Conservation (phyloP, 2,888 invertebrate species). For the Mermis nigrescens region DNA sequence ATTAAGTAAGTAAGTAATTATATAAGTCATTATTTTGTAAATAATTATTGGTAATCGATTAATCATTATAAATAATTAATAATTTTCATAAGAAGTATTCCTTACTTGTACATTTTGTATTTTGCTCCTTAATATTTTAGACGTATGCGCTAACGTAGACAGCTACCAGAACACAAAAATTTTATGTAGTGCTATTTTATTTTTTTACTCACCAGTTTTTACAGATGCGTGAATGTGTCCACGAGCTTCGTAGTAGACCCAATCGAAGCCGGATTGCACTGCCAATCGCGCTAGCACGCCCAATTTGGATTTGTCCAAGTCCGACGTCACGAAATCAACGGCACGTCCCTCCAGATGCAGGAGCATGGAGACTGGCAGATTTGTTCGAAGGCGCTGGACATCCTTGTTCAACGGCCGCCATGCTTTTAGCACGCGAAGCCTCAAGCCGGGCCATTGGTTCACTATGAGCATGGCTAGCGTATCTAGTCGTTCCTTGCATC, state of each 20-base stretch:
- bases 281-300: constrained; percentile 86
- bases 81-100: too few species aligned
- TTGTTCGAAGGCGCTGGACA: constrained; percentile 34
- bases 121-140: too few species aligned
- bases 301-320: constrained; percentile 74
- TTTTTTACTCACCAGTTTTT: constrained; percentile 72
- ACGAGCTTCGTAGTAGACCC: constrained; percentile 87
- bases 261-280: constrained; percentile 91
- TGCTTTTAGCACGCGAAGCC: constrained; percentile 73
- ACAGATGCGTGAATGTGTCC: constrained; percentile 90
- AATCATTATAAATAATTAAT: too few species aligned
- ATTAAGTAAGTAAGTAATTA: too few species aligned
- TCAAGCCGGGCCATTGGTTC: constrained; percentile 93
- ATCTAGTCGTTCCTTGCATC: constrained; percentile 83
- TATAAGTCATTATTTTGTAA: too few species aligned
- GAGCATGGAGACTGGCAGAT: constrained; percentile 44
- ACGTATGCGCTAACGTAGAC: too few species aligned
- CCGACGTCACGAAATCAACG: constrained; percentile 82
- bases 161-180: neutral
- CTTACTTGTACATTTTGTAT: too few species aligned
- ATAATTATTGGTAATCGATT: too few species aligned
- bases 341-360: constrained; percentile 90
- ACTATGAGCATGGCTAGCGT: constrained; percentile 82
- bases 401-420: constrained; percentile 72
- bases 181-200: too few species aligned